Evolutionary conservation across 2,797 vertebrate genomes (phyloP), one percentile per base, ranked within the genome.

Genomic region (Sebastes cheni): DNA sequence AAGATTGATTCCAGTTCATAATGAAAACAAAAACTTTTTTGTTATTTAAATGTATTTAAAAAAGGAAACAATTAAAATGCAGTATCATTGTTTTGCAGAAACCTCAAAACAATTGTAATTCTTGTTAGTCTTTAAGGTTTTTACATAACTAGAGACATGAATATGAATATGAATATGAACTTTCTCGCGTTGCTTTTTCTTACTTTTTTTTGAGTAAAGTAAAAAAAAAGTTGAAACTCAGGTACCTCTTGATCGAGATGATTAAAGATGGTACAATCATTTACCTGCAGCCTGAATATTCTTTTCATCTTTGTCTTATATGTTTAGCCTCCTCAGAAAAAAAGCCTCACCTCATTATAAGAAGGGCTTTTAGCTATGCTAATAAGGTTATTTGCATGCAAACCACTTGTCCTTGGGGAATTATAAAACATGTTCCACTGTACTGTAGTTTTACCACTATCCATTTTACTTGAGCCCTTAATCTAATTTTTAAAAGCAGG

Each of bases 301-400:
- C 83, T 81, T 90, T 92, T 89, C 82, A 92, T 92, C 83, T 83
- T 85, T 73, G 80, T 83, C 64, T 80, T 85, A 87, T 82, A 87
- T 84, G 84, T 91, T 89, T 84, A 75, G 79, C 86, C 88, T 92
- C 86, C 83, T 91, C 80, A 87, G 59, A 86, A 87, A 80, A 69
- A 86, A 79, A 80, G 12, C 18, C 18, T 83, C 59, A 75, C 71
- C 90, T 93, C 92, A 96, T 95, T 92, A 94, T 77, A 94, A 93
- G 89, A 91, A 93, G 86, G 83, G 88, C 93, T 94, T 95, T 95
- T 93, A 95, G 89, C 92, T 93, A 95, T 94, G 94, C 88, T 95
- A 95, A 95, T 95, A 83, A 93, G 90, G 89, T 92, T 90, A 95
- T 95, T 95, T 95, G 91, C 94, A 95, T 94, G 92, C 90, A 90